phyloP scores from a whole-genome alignment of 2,797 vertebrate species.

The Myotis vivesi region DNA sequence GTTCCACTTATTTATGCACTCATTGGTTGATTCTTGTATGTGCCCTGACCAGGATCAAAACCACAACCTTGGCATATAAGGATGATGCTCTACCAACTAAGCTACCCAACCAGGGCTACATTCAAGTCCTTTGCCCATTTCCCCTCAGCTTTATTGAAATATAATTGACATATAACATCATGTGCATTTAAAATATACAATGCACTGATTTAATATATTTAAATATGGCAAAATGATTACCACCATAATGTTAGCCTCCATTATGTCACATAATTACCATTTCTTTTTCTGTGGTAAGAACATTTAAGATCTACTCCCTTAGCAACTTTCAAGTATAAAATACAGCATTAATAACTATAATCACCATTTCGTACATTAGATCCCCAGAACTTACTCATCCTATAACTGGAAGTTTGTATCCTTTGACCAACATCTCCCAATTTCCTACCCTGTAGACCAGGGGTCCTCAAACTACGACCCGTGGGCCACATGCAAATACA shows the following conservation, averaged over 20 bases:
- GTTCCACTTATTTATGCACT: not conserved
- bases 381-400: not conserved
- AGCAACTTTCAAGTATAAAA: not conserved
- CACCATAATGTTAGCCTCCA: not conserved
- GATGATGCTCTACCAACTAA: not conserved
- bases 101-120: not conserved
- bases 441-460: not conserved
- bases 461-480: too few species aligned
- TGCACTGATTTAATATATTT: not conserved
- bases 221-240: not conserved
- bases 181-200: not conserved
- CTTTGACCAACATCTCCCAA: not conserved
- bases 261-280: not conserved
- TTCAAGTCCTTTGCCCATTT: not conserved
- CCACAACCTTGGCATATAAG: not conserved
- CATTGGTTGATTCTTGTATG: not conserved
- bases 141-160: not conserved
- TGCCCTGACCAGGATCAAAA: not conserved
- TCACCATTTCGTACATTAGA: not conserved
- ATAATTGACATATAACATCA: not conserved
- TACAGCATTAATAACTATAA: not conserved
- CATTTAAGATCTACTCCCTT: not conserved
- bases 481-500: too few species aligned
- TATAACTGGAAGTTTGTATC: not conserved
- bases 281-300: not conserved